Base-by-base conservation (phyloP, 2,888 invertebrate species). In the Apamea anceps region DNA sequence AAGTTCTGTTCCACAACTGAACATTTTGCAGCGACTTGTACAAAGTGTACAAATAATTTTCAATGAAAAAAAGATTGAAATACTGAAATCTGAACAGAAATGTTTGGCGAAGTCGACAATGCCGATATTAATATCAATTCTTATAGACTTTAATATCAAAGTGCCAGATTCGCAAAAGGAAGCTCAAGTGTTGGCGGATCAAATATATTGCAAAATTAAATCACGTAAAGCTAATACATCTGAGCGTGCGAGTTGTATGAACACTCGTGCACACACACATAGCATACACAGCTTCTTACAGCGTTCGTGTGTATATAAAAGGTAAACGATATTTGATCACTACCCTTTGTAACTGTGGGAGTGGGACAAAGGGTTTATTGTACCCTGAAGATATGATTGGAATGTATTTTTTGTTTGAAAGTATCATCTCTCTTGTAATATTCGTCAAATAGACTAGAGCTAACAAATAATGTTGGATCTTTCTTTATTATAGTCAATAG, bases 171-270 rank as follows among this genome's bases (percentile, higher is more conserved):
- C 48, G 71, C 71, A 74, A 65, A 80, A 77, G 54, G 74, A 78
- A 73, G 68, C n/a, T 65, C 66, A 74, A 86, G 84, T 71, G 67
- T 79, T 75, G 57, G 45, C 67, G 65, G 68, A 86, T 86, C 75
- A 75, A 84, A 84, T 79, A 82, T 74, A 83, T 84, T 75, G 66
- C 75, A 80, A 87, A 87, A 87, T 85, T 85, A 84, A 84, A 87
- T 85, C 85, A 85, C 87, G 81, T 84, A 87, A 80, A 80, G 80
- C 72, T 84, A 84, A 85, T 84, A 87, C 72, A 80, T 87, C 65
- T 5, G 72, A 71, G 80, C 67, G 65, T 76, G 77, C 67, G 63
- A 80, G 71, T 71, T 72, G 65, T 71, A 54, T 21, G 63, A 72
- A 77, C 81, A 68, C 62, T 48, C 60, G 32, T 10, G 51, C 48